Base-by-base conservation (phyloP, 2,797 vertebrate species). In the Myotis pilosus region DNA sequence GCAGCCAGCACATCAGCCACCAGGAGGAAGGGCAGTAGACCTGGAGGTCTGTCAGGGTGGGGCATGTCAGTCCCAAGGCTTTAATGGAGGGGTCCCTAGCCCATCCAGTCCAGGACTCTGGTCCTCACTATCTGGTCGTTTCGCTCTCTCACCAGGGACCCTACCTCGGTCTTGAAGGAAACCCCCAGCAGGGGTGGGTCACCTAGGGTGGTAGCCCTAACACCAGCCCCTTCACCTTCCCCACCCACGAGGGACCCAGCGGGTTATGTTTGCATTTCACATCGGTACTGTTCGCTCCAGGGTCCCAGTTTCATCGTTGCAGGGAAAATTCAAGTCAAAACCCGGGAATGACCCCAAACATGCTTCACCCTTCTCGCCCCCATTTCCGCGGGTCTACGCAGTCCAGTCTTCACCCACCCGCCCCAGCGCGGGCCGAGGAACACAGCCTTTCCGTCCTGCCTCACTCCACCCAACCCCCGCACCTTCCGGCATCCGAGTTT, bases 241-340 rank as follows among this genome's bases (percentile, higher is more conserved):
- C 12, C 1, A 38, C 1, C 69, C 19, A 72, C 33, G 1, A 1
- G 2, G 44, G 22, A 62, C 30, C 16, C 28, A 23, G 4, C 12
- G 0, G 55, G 41, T 85, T 92, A 28, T 15, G 2, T 78, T 47
- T 75, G 49, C 25, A 3, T 25, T 90, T 69, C 64, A 44, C 1
- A 3, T 76, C 3, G 6, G 19, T 66, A 25, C 38, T 41, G 19
- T 75, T 94, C 1, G 3, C 23, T 92, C n/a, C 69, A 23, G 47
- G 28, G 12, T 84, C 57, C 68, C 64, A 85, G n/a, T 16, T 80
- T 79, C 79, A 68, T 28, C 9, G 1, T 25, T 25, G 55, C 11
- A 41, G 15, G 15, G 62, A 76, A 92, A 81, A 90, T 23, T 68
- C 47, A 90, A 60, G 41, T 25, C 49, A 84, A 92, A 95, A 33